phyloP scores from a whole-genome alignment of 2,888 invertebrate species.

The Sthenelais limicola region DNA sequence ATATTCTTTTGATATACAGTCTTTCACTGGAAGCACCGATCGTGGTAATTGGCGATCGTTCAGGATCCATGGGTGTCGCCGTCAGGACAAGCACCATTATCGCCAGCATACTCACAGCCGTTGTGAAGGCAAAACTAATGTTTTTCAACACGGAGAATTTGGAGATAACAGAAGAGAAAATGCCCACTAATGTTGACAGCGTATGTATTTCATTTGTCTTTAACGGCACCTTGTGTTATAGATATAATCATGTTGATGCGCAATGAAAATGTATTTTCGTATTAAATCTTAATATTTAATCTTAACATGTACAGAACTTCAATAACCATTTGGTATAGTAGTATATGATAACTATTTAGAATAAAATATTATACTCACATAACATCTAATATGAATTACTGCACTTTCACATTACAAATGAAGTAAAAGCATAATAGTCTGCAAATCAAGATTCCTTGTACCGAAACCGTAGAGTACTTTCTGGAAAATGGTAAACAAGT shows the following conservation, averaged over 20 bases:
- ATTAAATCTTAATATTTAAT: too few species aligned
- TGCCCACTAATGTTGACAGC: conserved; percentile 67
- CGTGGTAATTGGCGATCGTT: conserved; percentile 71
- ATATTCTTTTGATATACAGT: conserved; percentile 26
- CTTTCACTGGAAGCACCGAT: conserved; percentile 68
- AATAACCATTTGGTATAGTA: too few species aligned
- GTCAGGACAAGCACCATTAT: conserved; percentile 71
- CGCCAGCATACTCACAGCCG: conserved; percentile 68
- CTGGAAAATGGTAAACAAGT: too few species aligned
- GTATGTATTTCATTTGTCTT: too few species aligned
- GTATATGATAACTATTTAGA: not conserved
- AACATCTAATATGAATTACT: not conserved
- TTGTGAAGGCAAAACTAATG: conserved; percentile 67
- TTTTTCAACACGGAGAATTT: conserved; percentile 67
- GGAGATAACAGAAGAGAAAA: conserved; percentile 56
- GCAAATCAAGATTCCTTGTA: too few species aligned
- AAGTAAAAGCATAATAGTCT: not conserved
- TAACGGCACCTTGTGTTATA: too few species aligned
- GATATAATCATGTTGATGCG: too few species aligned
- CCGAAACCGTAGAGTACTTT: too few species aligned
- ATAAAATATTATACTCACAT: not conserved
- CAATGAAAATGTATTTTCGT: too few species aligned
- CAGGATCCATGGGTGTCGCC: conserved; percentile 71
- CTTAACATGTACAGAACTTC: too few species aligned
- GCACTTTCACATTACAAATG: not conserved